A percentile compares a stretch with the other conserved stretches of the same genome.
Evolutionary conservation across 2,113 vertebrate genomes (phyloP).

Genomic region (Hemichromis elongatus): DNA sequence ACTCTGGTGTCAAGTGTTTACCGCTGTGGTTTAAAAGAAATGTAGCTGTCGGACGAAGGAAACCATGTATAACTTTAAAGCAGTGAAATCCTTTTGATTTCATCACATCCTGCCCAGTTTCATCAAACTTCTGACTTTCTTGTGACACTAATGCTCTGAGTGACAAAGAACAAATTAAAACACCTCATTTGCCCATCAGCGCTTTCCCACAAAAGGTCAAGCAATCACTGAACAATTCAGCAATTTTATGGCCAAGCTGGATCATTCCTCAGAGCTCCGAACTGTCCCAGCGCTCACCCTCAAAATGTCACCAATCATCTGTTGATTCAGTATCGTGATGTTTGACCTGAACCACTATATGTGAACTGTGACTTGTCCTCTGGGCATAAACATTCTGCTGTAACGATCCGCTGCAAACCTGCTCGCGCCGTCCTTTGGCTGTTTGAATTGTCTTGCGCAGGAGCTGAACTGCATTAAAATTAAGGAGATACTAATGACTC

Average conservation of each 20-base stretch:
- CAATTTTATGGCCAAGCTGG: not conserved
- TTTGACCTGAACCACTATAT: not conserved
- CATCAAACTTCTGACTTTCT: not conserved
- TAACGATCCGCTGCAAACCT: not conserved
- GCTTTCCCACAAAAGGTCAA: conserved; percentile 24
- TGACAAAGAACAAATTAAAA: conserved; percentile 6
- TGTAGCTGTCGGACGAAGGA: not conserved
- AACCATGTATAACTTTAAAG: not conserved
- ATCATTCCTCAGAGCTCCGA: not conserved
- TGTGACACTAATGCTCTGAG: not conserved
- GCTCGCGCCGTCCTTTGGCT: not conserved
- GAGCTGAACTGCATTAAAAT: not conserved
- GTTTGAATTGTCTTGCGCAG: not conserved
- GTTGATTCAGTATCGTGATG: not conserved
- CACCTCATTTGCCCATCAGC: conserved; percentile 16
- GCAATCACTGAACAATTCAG: not conserved
- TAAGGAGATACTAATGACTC: not conserved
- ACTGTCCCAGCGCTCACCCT: not conserved
- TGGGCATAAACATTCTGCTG: not conserved
- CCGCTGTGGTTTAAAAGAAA: not conserved
- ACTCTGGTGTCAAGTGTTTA: not conserved
- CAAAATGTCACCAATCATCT: conserved; percentile 20
- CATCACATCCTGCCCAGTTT: not conserved
- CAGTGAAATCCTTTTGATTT: not conserved
- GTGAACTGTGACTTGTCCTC: not conserved